phyloP scores from a whole-genome alignment of 2,113 vertebrate genomes.

The Oxyruncus cristatus region DNA sequence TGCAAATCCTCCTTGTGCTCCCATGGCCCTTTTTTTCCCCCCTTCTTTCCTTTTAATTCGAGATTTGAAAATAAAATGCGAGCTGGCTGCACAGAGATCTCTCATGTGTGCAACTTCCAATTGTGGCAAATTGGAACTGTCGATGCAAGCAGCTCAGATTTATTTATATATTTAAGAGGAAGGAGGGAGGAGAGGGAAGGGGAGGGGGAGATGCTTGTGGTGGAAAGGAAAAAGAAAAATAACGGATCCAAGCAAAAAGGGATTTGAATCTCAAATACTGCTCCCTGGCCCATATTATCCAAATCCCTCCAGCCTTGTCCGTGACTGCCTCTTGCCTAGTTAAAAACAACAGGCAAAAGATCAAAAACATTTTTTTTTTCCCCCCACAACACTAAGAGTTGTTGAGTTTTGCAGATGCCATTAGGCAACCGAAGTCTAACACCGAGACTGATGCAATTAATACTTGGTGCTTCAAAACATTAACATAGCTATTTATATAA shows the following conservation, averaged over 20 bases:
- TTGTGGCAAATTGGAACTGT: constrained; percentile 74
- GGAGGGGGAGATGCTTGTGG: background rate
- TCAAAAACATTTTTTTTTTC: background rate
- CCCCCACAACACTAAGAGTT: background rate
- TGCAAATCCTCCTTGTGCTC: constrained; percentile 72
- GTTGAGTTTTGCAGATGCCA: constrained; percentile 44
- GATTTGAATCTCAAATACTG: constrained; percentile 66
- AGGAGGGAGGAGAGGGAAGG: constrained; percentile 22
- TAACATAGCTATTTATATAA: constrained; percentile 67
- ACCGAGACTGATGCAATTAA: constrained; percentile 58
- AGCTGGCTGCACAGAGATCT: constrained; percentile 66
- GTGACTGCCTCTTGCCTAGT: constrained; percentile 44
- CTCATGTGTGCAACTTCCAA: constrained; percentile 72
- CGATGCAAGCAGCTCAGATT: constrained; percentile 68
- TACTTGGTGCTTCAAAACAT: constrained; percentile 63
- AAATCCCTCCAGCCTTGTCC: constrained; percentile 55
- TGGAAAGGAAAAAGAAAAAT: constrained; percentile 47
- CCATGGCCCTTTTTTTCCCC: constrained; percentile 39
- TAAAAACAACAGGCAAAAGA: constrained; percentile 58
- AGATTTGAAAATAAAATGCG: constrained; percentile 75
- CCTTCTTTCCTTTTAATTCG: constrained; percentile 65
- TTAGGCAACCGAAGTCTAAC: constrained; percentile 33
- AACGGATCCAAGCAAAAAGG: constrained; percentile 55
- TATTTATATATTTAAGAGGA: constrained; percentile 71
- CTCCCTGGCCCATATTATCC: constrained; percentile 54